These are phyloP conservation scores for Sebastes kiyomatsui DNA, from an alignment of 2,797 vertebrate species.

Conservation along the genomic window DNA sequence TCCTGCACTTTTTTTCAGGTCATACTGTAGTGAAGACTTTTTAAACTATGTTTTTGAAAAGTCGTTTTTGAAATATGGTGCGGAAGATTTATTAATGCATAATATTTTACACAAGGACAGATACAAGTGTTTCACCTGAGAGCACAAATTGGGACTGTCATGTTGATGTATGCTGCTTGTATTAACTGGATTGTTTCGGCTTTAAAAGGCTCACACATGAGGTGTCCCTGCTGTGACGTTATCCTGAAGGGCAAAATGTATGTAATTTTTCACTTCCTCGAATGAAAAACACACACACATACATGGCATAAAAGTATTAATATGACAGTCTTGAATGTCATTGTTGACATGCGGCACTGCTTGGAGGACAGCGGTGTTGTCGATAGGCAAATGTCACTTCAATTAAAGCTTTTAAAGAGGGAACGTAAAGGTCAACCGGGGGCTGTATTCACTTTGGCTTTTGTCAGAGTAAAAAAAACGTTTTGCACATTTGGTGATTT, in stretches of 20 bases:
- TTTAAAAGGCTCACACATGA: slow-evolving; percentile 23
- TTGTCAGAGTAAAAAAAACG: neutral
- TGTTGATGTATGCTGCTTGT: slow-evolving; percentile 33
- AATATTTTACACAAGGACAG: slow-evolving; percentile 25
- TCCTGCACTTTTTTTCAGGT: neutral
- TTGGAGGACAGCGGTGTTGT: slow-evolving; percentile 8
- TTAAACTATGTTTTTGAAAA: neutral
- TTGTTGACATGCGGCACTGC: neutral
- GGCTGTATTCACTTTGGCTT: neutral
- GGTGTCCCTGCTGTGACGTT: neutral
- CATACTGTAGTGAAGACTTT: neutral
- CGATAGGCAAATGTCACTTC: slow-evolving; percentile 50
- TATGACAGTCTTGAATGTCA: slow-evolving; percentile 47
- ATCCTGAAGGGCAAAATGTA: slow-evolving; percentile 14
- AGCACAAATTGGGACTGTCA: slow-evolving; percentile 31
- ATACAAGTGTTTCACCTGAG: slow-evolving; percentile 11
- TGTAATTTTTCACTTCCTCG: slow-evolving; percentile 15
- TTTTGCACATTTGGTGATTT: slow-evolving; percentile 15
- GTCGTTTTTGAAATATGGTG: neutral
- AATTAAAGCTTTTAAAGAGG: slow-evolving; percentile 49
- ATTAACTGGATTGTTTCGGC: slow-evolving; percentile 23
- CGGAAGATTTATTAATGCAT: slow-evolving; percentile 4
- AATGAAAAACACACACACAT: neutral
- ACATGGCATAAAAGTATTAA: slow-evolving; percentile 24
- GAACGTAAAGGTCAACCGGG: slow-evolving; percentile 27